A percentile compares a stretch with the other conserved stretches of the same genome.
phyloP scores from a whole-genome alignment of 2,888 invertebrate species.

The Tholera decimalis region DNA sequence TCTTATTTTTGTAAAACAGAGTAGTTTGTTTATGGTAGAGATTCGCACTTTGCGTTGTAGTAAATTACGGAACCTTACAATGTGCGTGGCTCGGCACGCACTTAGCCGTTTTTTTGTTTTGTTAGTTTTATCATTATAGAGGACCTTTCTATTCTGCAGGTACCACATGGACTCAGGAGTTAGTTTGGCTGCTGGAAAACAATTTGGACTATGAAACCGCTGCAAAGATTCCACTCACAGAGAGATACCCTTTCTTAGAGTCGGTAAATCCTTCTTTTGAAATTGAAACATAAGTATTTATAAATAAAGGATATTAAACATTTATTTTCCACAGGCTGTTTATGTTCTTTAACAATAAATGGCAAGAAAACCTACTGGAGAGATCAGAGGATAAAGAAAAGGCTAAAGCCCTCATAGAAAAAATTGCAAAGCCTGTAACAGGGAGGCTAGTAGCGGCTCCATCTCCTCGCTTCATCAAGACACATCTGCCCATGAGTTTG shows the following conservation, averaged over 20 bases:
- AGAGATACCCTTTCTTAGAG: slow-evolving; percentile 94
- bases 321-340: slow-evolving; percentile 36
- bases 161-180: slow-evolving; percentile 94
- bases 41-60: too few species aligned
- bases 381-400: slow-evolving; percentile 24
- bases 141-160: slow-evolving; percentile 74
- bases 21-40: too few species aligned
- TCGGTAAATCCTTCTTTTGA: slow-evolving; percentile 77
- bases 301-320: not conserved
- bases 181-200: slow-evolving; percentile 94
- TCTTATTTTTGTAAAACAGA: too few species aligned
- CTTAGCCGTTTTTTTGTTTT: too few species aligned
- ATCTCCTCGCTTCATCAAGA: slow-evolving; percentile 88
- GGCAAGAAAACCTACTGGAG: slow-evolving; percentile 40
- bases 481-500: slow-evolving; percentile 93
- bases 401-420: slow-evolving; percentile 32
- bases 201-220: slow-evolving; percentile 93
- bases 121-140: not conserved
- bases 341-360: slow-evolving; percentile 45
- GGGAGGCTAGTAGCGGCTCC: slow-evolving; percentile 45
- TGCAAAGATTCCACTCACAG: slow-evolving; percentile 83
- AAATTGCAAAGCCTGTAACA: slow-evolving; percentile 32
- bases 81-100: too few species aligned
- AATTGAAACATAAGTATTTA: not conserved
- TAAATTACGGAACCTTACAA: too few species aligned